Percentiles rank a stretch among this genome's conserved stretches.
These are phyloP conservation scores for Gymnoscopelus braueri DNA, from an alignment of 2,797 vertebrate genomes.

Conservation along the genomic window DNA sequence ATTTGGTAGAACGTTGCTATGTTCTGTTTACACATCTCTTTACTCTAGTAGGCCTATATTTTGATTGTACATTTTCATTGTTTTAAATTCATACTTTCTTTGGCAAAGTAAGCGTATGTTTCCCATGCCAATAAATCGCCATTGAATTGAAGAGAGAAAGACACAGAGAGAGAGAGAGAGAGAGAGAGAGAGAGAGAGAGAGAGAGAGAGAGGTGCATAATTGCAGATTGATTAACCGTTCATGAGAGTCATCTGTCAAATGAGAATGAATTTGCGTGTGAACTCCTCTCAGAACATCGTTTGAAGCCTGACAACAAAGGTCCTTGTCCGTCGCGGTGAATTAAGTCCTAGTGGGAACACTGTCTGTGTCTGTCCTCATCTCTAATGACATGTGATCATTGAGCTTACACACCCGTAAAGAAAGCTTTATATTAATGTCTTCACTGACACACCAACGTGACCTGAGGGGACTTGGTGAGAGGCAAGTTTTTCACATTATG, in stretches of 20 bases:
- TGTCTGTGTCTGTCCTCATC: conserved; percentile 19
- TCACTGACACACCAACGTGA: conserved; percentile 57
- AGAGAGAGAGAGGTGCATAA: conserved; percentile 40
- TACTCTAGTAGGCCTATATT: too few relatives aligned
- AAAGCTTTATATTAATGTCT: conserved; percentile 53
- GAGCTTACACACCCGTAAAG: conserved; percentile 39
- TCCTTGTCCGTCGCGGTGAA: conserved; percentile 23
- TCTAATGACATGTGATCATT: conserved; percentile 28
- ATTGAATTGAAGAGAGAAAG: too few relatives aligned
- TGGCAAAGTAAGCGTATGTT: too few relatives aligned
- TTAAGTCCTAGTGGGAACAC: neutral
- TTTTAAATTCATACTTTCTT: too few relatives aligned
- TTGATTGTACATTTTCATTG: too few relatives aligned
- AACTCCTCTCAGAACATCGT: neutral
- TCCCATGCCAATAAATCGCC: too few relatives aligned
- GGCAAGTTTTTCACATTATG: conserved; percentile 26
- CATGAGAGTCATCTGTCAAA: conserved; percentile 34
- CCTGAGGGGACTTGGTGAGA: conserved; percentile 17
- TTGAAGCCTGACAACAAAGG: conserved; percentile 1
- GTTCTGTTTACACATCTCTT: too few relatives aligned
- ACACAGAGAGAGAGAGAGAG: neutral
- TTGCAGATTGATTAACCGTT: conserved; percentile 52
- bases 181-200: conserved; percentile 21
- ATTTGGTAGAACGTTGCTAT: too few relatives aligned
- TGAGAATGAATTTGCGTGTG: conserved; percentile 12